Evolutionary conservation across 2,113 vertebrate species (phyloP).

Genomic region (Monopterus albus): DNA sequence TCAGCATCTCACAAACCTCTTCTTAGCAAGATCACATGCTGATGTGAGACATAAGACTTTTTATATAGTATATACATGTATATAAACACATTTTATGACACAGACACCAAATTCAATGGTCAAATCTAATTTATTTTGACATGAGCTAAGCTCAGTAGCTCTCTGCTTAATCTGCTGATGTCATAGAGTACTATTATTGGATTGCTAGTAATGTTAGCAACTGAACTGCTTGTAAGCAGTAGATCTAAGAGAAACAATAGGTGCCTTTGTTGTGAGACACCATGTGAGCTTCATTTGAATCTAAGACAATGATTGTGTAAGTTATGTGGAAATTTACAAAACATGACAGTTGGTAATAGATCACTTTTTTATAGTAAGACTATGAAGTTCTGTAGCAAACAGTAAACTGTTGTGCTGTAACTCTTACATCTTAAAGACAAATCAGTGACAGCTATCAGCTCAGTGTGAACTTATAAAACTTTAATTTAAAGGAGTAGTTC

Average conservation of each 20-base stretch:
- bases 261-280: not conserved
- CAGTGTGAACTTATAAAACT: not conserved
- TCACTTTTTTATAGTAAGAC: not conserved
- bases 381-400: not conserved
- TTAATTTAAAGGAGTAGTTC: not conserved
- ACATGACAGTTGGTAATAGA: not conserved
- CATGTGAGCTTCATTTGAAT: not conserved
- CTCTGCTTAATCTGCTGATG: constrained; percentile 7
- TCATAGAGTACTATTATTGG: not conserved
- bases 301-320: not conserved
- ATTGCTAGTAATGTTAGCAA: not conserved
- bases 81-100: not conserved
- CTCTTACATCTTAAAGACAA: not conserved
- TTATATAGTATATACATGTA: not conserved
- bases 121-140: constrained; percentile 30
- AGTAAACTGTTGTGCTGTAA: not conserved
- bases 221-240: too few relatives aligned
- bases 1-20: not conserved
- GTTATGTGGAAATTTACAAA: not conserved
- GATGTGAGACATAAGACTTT: constrained; percentile 19
- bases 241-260: not conserved
- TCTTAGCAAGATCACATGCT: constrained; percentile 3
- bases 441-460: too few relatives aligned
- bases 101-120: not conserved
- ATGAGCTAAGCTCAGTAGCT: constrained; percentile 40